A percentile compares a stretch with the other conserved stretches of the same genome.
Evolutionary conservation across 2,888 invertebrate genomes (phyloP).

Genomic region (Mythimna impura): DNA sequence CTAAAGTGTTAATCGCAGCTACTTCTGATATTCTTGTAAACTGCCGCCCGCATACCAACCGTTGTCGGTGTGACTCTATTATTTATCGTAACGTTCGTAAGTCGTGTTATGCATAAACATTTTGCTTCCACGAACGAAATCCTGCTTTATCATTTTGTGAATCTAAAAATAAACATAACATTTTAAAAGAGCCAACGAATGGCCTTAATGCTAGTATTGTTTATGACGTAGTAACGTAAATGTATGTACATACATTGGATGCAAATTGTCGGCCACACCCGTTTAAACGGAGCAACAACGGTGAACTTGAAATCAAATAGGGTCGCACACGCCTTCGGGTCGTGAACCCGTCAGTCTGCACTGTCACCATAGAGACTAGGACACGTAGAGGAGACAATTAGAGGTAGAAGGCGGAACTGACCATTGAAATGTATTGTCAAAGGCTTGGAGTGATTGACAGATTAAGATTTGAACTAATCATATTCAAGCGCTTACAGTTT

Average conservation of each 20-base stretch:
- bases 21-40: conserved; percentile 55
- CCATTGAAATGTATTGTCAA: conserved; percentile 13
- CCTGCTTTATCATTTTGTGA: conserved; percentile 57
- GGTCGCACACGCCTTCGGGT: conserved; percentile 77
- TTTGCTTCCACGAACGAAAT: conserved; percentile 61
- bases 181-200: conserved; percentile 33
- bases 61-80: conserved; percentile 66
- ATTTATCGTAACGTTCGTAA: conserved; percentile 70
- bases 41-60: conserved; percentile 65
- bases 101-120: conserved; percentile 71
- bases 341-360: conserved; percentile 74
- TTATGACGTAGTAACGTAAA: conserved; percentile 52
- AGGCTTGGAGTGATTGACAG: conserved; percentile 17
- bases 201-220: conserved; percentile 52
- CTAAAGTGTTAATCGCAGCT: conserved; percentile 48
- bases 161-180: conserved; percentile 55
- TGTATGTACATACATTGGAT: conserved; percentile 69
- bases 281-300: conserved; percentile 69
- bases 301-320: conserved; percentile 79
- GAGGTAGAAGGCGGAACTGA: conserved; percentile 19
- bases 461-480: conserved; percentile 22
- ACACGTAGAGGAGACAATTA: conserved; percentile 60
- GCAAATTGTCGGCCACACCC: conserved; percentile 78
- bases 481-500: background rate
- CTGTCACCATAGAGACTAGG: conserved; percentile 58